Percentiles rank a stretch among this genome's conserved stretches.
These are phyloP conservation scores for Tethya wilhelma DNA, from an alignment of 37 sponge, comb jelly and placozoan genomes.

Conservation along the genomic window DNA sequence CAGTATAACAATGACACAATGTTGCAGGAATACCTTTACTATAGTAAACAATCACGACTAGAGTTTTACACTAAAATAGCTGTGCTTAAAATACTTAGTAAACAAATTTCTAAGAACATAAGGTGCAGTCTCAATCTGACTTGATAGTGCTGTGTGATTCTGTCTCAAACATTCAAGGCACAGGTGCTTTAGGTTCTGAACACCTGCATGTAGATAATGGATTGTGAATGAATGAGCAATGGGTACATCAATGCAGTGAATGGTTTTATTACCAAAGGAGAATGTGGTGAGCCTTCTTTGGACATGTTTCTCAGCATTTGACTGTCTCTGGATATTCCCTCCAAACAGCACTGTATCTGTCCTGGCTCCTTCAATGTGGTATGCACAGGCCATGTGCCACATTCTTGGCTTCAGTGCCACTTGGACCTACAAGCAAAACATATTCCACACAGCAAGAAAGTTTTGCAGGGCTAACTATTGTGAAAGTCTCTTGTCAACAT, in stretches of 20 bases:
- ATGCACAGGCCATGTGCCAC: slow-evolving; percentile 9
- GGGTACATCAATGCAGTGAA: not conserved
- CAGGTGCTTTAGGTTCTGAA: not conserved
- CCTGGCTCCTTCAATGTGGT: not conserved
- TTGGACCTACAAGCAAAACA: not conserved
- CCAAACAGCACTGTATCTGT: not conserved
- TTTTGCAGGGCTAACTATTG: too few species aligned
- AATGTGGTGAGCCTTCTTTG: not conserved
- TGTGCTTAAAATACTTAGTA: too few species aligned
- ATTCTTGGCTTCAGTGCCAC: not conserved
- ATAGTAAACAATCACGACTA: too few species aligned
- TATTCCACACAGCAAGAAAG: not conserved
- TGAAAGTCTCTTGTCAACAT: too few species aligned
- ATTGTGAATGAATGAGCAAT: not conserved
- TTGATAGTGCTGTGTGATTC: too few species aligned
- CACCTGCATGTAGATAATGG: too few species aligned
- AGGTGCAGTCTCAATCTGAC: too few species aligned
- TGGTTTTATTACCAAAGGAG: slow-evolving; percentile 1
- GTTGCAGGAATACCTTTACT: too few species aligned
- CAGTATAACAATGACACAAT: too few species aligned
- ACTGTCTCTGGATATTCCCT: slow-evolving; percentile 6
- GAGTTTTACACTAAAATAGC: too few species aligned
- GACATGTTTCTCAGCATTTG: slow-evolving; percentile 22
- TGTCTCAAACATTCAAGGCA: not conserved
- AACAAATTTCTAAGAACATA: too few species aligned